Base-by-base conservation (phyloP, 2,797 vertebrate species). In the Apodemus agrarius region DNA sequence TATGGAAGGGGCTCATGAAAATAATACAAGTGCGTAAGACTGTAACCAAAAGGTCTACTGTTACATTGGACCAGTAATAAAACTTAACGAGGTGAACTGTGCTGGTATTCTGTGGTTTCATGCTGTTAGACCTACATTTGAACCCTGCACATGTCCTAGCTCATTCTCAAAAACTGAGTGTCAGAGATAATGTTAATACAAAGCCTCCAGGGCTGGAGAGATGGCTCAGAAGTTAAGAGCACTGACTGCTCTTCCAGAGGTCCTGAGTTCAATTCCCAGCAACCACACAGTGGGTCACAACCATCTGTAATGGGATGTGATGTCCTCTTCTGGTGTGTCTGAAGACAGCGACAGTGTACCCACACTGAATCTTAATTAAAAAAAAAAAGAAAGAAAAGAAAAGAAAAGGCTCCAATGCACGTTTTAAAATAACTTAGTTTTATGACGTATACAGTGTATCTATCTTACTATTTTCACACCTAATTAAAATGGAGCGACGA, bases 401-500 rank as follows among this genome's bases (percentile, higher is more conserved):
- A 57, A 17, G 3, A 94, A 88, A 86, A 85, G 1, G 1, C 2
- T 85, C 89, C 10, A 63, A 83, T 84, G 52, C 67, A 3, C 78
- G 78, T 31, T 93, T 40, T 40, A 2, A 12, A 74, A 80, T 86
- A 94, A 46, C 10, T 17, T 3, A 79, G 91, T 89, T 91, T 95
- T 72, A 84, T 74, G 26, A 17, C 6, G 91, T 95, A 57, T 67
- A 76, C 95, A 74, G 6, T 67, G 72, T 91, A 43, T 69, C 34
- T 83, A 34, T 46, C 24, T 86, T 95, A 31, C 19, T 59, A 54
- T 91, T 80, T 92, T 90, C 52, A 67, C n/a, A 91, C 13, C 21
- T 29, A 34, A 24, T 90, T 87, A 69, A 93, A 97, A 90, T 57
- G 11, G n/a, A 93, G 65, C n/a, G 46, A 49, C 19, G 10, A 24